Base-by-base conservation (phyloP, 1,140 invertebrate genomes). In the Heliconius congener region DNA sequence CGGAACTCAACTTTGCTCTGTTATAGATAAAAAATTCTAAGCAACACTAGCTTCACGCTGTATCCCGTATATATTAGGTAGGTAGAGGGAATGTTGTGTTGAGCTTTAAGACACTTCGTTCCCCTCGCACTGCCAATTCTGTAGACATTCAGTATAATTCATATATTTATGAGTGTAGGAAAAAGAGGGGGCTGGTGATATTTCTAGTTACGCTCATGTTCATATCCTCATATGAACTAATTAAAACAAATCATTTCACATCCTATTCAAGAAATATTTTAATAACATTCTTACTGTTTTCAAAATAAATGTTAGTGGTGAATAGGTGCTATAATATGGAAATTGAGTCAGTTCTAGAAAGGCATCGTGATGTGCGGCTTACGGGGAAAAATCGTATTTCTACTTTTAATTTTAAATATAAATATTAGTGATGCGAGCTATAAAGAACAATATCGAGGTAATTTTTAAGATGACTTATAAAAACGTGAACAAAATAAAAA, bases 381-480 rank as follows among this genome's bases (percentile, higher is more conserved):
- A 23, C 19, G 55, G 55, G 55, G n/a, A 55, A 34, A 57, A 55
- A 18, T 13, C 13, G 30, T 74, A 55, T 52, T 16, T 46, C 23
- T 34, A 27, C n/a, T 66, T 75, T 39, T 57, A 39, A 75, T 66
- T 60, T 71, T 71, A 3, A 8, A 27, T 9, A 50, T 74, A 8
- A 23, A 1, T 71, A 18, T 75, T 34, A 84, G 83, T 82, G 74
- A 34, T n/a, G 88, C 84, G 55, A 91, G 88, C 74, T 90, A 87
- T 71, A 86, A 89, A 80, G 90, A 91, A 55, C 88, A 90, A 34
- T 91, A 91, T 82, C 87, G 88, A 88, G 88, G 90, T 91, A 80
- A 71, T 71, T 9, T 52, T 42, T 46, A 5, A 46, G 13, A 46
- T 46, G 5, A 46, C 42, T 46, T 16, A 16, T 4, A 46, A 46